Evolutionary conservation across 2,888 invertebrate species (phyloP), one percentile per base, ranked within the genome.

Genomic region (Agrenia bidenticulata): DNA sequence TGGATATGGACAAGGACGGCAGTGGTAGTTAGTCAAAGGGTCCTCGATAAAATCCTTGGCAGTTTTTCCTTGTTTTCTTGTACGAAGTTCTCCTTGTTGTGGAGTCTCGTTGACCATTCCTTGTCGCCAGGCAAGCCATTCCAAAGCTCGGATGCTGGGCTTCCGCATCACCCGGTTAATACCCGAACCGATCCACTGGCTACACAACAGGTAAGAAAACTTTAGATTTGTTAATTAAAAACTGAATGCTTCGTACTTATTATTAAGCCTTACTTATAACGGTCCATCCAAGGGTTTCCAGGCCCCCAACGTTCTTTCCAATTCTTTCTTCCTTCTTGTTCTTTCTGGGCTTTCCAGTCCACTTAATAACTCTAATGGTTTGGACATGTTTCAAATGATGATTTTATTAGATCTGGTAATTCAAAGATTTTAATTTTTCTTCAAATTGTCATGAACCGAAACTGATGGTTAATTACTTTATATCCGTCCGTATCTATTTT

Each of bases 1-100:
- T n/a, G 73, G 73, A 70, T 70, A 73, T 0, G 64, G 73, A 61
- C 70, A 72, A 2, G 73, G 73, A 1, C 65, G 60, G 45, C 72
- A 73, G 37, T 66, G 64, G 41, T 70, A 67, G 42, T 63, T 60
- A 15, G 39, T 41, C 37, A 63, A 1, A 9, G 67, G 67, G 21
- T 69, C 69, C 15, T 69, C 26, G 26, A 67, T 61, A 23, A 51
- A 64, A 17, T 64, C 67, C 42, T 21, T 55, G 17, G 58, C 37
- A 24, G 51, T 27, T n/a, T 27, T 37, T 4, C 39, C 24, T 7
- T 41, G 27, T 2, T 21, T 56, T 23, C 67, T 63, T 2, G 67
- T 67, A n/a, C 64, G 51, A 32, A 45, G 41, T 39, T 67, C 67
- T n/a, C 56, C 56, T 21, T 15, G 13, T 23, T 42, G 63, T 27